Base-by-base conservation (phyloP, 2,888 invertebrate species). In the Apodemia duryi region DNA sequence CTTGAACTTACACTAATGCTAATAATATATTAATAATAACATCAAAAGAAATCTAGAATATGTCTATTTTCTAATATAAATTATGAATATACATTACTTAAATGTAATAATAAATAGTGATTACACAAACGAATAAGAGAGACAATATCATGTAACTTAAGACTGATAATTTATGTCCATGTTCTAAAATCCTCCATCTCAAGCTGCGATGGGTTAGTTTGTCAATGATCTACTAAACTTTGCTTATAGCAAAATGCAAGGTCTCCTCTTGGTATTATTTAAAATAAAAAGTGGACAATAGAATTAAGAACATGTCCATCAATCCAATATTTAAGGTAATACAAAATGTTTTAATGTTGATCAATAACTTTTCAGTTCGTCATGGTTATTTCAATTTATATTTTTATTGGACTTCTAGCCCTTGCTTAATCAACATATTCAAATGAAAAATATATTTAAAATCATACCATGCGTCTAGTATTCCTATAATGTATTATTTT, bases 21-120 rank as follows among this genome's bases (percentile, higher is more conserved):
- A 54, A 54, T 80, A 85, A 86, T 89, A 89, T 86, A 86, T 85
- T 85, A 86, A 86, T 82, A 81, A 79, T 80, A 86, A 91, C 88
- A 90, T 88, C 84, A 84, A 91, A 91, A 86, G 90, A 91, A 90
- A 83, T 87, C 89, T 90, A 89, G 84, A 84, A 75, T 74, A 76
- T 81, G 80, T 84, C 82, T 87, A 88, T 87, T 85, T 81, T 85
- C 81, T 86, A 88, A 87, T 88, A 89, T 79, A 89, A 91, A 91
- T 89, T 88, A 90, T 87, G 85, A 79, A 79, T 84, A 89, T 86
- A 88, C 84, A 79, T 89, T 89, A 91, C 89, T 88, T 90, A 90
- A 87, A 86, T 87, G 78, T 89, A 86, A 86, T 86, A 90, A 91
- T 91, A 91, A 91, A 90, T 91, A 91, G 86, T 81, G 86, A 90